Evolutionary conservation across 2,797 vertebrate species (phyloP).

Genomic region (Tragelaphus eurycerus): DNA sequence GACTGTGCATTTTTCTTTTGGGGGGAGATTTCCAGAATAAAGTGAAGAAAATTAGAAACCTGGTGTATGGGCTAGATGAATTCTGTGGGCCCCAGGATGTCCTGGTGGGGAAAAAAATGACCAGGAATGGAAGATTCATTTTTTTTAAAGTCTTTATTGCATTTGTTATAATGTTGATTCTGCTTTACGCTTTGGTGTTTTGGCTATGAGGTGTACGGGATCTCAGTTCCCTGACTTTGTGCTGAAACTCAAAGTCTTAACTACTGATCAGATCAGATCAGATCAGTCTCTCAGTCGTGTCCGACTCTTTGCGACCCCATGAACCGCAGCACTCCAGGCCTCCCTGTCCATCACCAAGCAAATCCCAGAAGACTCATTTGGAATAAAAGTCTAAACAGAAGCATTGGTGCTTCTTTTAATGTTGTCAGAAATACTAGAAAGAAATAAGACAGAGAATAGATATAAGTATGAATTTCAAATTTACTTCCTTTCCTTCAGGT

Average conservation of each 20-base stretch:
- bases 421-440: neutral
- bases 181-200: neutral
- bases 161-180: neutral
- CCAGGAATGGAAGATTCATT: neutral
- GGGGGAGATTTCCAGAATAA: neutral
- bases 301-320: too few relatives aligned
- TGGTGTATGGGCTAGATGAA: neutral
- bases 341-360: neutral
- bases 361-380: neutral
- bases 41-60: neutral
- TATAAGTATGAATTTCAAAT: neutral
- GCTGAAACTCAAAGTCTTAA: neutral
- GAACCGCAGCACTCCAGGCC: too few relatives aligned
- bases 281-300: too few relatives aligned
- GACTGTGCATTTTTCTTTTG: constrained; percentile 2
- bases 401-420: neutral
- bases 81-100: neutral
- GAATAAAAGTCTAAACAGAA: neutral
- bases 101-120: neutral
- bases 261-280: neutral
- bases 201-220: rapidly evolving
- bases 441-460: neutral
- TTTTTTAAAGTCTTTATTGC: neutral
- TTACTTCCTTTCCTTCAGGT: neutral
- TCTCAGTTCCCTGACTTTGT: neutral